Conservation (phyloP, 1,140 invertebrate species). For the Bombus waltoni region DNA sequence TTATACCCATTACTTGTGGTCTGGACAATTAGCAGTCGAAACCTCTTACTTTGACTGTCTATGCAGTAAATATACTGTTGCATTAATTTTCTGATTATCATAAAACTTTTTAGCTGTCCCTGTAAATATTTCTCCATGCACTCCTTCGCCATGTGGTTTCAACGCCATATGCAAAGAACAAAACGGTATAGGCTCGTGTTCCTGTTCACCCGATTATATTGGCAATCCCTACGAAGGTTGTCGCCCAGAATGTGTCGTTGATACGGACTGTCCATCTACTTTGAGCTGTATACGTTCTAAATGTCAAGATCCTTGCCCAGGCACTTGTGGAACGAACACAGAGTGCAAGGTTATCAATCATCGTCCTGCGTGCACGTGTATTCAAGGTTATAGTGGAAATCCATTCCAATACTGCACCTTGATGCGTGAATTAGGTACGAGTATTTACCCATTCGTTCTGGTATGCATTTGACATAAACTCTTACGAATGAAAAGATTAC, state of each 20-base stretch:
- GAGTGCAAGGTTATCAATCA: conserved; percentile 87
- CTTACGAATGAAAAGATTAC: neutral
- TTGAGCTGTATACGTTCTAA: conserved; percentile 86
- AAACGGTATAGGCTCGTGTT: conserved; percentile 82
- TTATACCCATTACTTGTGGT: neutral
- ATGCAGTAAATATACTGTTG: too few relatives aligned
- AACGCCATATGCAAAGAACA: conserved; percentile 83
- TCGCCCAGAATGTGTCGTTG: conserved; percentile 88
- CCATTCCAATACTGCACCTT: conserved; percentile 68
- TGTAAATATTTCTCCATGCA: conserved; percentile 85
- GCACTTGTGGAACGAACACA: conserved; percentile 86
- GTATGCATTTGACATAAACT: too few relatives aligned
- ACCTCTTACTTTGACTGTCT: too few relatives aligned
- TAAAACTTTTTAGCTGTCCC: neutral
- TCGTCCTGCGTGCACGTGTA: conserved; percentile 85
- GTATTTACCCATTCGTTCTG: too few relatives aligned
- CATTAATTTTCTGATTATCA: neutral
- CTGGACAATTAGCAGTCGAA: too few relatives aligned
- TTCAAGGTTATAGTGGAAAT: conserved; percentile 85
- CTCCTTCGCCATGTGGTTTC: conserved; percentile 88
- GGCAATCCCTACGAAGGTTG: conserved; percentile 89
- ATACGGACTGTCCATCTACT: conserved; percentile 86
- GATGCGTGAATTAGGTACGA: neutral
- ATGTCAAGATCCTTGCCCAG: conserved; percentile 87
- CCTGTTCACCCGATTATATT: conserved; percentile 87